Evolutionary conservation across 1,140 invertebrate species (phyloP).

Genomic region (Papilio machaon): DNA sequence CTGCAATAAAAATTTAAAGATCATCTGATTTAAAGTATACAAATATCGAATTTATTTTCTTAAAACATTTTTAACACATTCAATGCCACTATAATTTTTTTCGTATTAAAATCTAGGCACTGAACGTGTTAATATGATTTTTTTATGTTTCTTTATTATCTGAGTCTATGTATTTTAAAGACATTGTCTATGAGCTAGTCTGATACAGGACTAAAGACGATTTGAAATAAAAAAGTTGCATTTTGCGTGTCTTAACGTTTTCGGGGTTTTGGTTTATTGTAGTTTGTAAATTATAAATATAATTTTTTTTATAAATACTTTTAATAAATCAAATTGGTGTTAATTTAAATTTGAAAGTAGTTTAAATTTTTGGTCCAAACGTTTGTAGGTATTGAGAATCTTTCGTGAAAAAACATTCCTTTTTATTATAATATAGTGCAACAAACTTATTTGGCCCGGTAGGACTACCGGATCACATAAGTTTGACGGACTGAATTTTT

Average conservation of each 20-base stretch:
- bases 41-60: too few species aligned
- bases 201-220: too few species aligned
- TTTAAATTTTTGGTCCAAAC: background rate
- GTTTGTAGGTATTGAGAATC: background rate
- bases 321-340: background rate
- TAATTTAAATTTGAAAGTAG: background rate
- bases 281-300: background rate
- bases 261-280: conserved; percentile 18
- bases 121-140: too few species aligned
- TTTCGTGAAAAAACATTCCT: background rate
- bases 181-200: too few species aligned
- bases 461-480: background rate
- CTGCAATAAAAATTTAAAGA: too few species aligned
- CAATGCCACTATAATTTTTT: too few species aligned
- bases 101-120: too few species aligned
- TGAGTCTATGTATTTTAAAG: too few species aligned
- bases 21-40: too few species aligned
- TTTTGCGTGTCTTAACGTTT: background rate
- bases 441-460: background rate
- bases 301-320: background rate
- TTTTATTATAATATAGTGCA: too few species aligned
- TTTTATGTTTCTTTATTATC: too few species aligned
- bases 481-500: background rate
- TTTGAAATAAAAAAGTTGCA: background rate
- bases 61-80: too few species aligned